phyloP scores from a whole-genome alignment of 2,113 vertebrate genomes.

The Vidua chalybeata region DNA sequence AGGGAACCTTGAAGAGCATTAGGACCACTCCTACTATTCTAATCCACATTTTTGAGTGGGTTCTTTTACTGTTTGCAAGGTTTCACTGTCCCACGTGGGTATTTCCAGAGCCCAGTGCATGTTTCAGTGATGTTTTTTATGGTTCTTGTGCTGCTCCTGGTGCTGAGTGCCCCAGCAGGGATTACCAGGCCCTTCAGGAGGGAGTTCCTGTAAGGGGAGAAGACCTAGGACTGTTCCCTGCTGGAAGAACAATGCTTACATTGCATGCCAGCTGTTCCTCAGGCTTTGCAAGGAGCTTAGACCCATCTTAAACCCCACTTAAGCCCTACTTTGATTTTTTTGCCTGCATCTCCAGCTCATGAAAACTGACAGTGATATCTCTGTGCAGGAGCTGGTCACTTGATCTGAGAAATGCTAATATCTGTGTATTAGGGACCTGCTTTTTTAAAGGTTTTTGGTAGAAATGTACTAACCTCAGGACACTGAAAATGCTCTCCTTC shows the following conservation, averaged over 20 bases:
- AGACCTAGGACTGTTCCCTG: not conserved
- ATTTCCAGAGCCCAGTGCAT: not conserved
- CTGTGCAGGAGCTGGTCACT: not conserved
- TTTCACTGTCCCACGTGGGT: not conserved
- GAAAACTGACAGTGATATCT: not conserved
- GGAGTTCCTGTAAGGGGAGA: not conserved
- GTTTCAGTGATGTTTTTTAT: not conserved
- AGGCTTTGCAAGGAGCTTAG: conserved; percentile 9
- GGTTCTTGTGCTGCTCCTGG: not conserved
- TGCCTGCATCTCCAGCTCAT: not conserved
- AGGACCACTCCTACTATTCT: not conserved
- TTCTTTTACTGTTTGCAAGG: not conserved
- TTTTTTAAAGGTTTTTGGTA: not conserved
- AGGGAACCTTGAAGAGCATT: not conserved
- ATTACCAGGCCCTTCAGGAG: not conserved
- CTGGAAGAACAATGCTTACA: not conserved
- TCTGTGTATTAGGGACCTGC: not conserved
- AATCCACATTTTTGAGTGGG: not conserved
- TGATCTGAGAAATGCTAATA: not conserved
- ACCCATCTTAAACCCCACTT: not conserved
- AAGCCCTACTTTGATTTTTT: conserved; percentile 7
- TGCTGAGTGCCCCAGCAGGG: not conserved
- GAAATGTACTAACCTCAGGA: not conserved
- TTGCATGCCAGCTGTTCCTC: conserved; percentile 35
- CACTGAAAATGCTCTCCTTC: not conserved